Evolutionary conservation across 2,113 vertebrate species (phyloP), one percentile per base, ranked within the genome.

Genomic region (Phalacrocorax aristotelis): DNA sequence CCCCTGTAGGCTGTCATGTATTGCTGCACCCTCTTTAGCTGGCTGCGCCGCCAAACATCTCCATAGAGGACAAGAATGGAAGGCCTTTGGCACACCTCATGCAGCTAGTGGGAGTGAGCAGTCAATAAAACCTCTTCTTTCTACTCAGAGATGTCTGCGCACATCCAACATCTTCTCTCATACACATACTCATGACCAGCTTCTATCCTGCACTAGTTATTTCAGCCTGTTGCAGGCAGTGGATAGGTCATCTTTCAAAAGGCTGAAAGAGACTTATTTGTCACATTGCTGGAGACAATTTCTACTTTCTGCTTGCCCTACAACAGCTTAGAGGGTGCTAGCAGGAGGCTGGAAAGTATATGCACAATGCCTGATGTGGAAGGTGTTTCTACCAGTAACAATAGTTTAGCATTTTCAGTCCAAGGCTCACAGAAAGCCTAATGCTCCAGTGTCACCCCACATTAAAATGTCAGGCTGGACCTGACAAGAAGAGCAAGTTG

Each of bases 321-420:
- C 51, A 60, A 26, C 30, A 76, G 7, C 26, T 80, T 46, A 88
- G n/a, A 58, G 10, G 9, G 6, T 42, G 52, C 29, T 25, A 42
- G 48, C 13, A 55, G 71, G 17, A n/a, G 10, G 10, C 38, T 6
- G 15, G 13, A n/a, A 66, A 42, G 34, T 9, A 54, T 49, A 30
- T 6, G 0, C 19, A 27, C 0, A 2, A 46, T 51, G 30, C 8
- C 38, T 19, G 16, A 0, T 7, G 34, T 32, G 29, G n/a, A 69
- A 93, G 32, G 7, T 68, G 21, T 55, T 83, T 51, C 52, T 69
- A 26, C 26, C 65, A 64, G 18, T 20, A 82, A 57, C 5, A 34
- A 26, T 15, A 68, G 7, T 16, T 60, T 20, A 42, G 20, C 8
- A 89, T 57, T 87, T 78, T 54, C 32, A 48, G 23, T 76, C 38